Evolutionary conservation across 2,113 vertebrate genomes (phyloP), one percentile per base, ranked within the genome.

Genomic region (Brachypodius melanocephalos): DNA sequence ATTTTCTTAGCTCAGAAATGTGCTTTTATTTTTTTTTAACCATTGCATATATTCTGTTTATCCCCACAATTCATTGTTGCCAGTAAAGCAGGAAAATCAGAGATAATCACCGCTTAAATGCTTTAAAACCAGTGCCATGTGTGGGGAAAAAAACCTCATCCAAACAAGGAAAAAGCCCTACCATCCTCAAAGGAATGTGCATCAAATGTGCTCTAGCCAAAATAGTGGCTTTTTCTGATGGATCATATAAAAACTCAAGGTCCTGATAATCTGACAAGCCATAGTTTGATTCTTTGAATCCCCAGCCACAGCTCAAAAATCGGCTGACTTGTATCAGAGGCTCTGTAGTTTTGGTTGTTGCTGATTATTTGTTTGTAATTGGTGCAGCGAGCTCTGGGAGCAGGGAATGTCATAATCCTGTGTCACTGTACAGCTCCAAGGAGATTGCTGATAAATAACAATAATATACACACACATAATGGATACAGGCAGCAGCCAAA

Each of bases 1-100:
- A 91, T 96, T 97, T 96, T 96, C 95, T 95, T 75, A 86, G 91
- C 72, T 93, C 77, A 83, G 58, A 96, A 96, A 92, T 73, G n/a
- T 67, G 49, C 26, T 63, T 28, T 73, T 84, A 74, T 68, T 63
- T 89, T 73, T 65, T 63, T 73, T 57, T 28, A 42, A 55, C 34
- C 57, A 59, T 36, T 89, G 59, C 84, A 79, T 85, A 59, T 54
- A 74, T 81, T 96, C 77, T 90, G 36, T 92, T 95, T 96, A 91
- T 91, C 68, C 75, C 38, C 72, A 92, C 5, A 0, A 46, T 89
- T 92, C 86, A 81, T 10, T 80, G 57, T 93, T 95, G 81, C 91
- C 74, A 89, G 38, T 95, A 84, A 91, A 93, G 65, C 83, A 71
- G 62, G 63, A 95, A 95, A 96, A 88, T 96, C 77, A 87, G 76